Evolutionary conservation across 2,797 vertebrate genomes (phyloP).

Genomic region (Cryptoblepharus egeriae): DNA sequence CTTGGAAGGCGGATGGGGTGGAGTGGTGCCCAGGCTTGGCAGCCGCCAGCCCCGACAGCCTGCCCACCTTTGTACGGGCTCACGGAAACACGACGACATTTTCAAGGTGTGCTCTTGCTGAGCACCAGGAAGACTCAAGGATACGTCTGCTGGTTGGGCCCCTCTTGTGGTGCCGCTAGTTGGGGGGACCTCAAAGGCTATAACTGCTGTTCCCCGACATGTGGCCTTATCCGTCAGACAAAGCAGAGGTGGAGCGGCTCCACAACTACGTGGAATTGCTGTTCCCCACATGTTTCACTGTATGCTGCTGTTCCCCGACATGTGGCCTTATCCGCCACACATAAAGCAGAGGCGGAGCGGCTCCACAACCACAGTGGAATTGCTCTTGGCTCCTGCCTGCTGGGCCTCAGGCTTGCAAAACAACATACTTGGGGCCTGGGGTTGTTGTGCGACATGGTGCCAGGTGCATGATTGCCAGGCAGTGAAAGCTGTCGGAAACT

Average conservation of each 20-base stretch:
- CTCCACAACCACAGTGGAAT: neutral
- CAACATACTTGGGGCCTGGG: neutral
- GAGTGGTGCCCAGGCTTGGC: neutral
- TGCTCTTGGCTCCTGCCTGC: conserved; percentile 7
- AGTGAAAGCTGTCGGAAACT: neutral
- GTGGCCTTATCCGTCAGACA: neutral
- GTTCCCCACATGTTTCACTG: too few species aligned
- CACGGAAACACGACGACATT: neutral
- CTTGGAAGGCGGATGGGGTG: neutral
- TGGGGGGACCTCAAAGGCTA: neutral
- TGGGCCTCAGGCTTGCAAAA: neutral
- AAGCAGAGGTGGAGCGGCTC: neutral
- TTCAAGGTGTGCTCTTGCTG: neutral
- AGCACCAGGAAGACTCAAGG: neutral
- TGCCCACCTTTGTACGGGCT: rapidly evolving
- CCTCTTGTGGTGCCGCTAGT: neutral
- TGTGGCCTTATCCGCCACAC: neutral
- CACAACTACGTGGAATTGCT: neutral
- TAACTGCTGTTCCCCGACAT: neutral
- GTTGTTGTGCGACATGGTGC: neutral
- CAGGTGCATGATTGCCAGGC: too few species aligned
- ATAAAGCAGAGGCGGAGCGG: neutral
- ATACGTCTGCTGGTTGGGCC: neutral
- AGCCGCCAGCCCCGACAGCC: neutral
- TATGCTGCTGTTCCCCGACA: neutral